Base-by-base conservation (phyloP, 2,888 invertebrate species). In the Limnephilus lunatus region DNA sequence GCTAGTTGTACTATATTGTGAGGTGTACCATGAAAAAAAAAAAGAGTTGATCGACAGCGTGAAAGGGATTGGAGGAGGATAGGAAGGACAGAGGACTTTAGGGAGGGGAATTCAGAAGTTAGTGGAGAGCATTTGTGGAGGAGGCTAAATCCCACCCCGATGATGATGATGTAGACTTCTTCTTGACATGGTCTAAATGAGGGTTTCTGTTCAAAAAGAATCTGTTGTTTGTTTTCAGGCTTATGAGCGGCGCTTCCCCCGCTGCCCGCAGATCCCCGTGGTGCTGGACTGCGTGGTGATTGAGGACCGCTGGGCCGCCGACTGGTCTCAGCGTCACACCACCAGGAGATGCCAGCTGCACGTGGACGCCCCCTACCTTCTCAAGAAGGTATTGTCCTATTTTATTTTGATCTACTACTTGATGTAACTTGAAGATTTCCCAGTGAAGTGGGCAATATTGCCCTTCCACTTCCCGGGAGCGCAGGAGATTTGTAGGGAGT, bases 201-300 rank as follows among this genome's bases (percentile, higher is more conserved):
- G 53, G 19, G 15, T 53, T 53, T 53, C 53, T 11, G 31, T n/a
- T 81, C 30, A 81, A 15, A 32, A 32, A 32, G n/a, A n/a, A 39
- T 82, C 14, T 82, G 35, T 90, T 48, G 25, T 68, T 25, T 82
- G 32, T 31, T 81, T 11, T 83, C 95, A 99, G 99, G 99, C 99
- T 9, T 99, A 99, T 95, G 98, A 99, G 96, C 97, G 97, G 94
- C 97, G 99, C 94, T 99, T 99, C 95, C 99, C 99, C 32, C 98
- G 97, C 92, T 99, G 99, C 95, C 98, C 98, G 44, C 98, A 99
- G 96, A 99, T 99, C 95, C 99, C 99, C 68, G 98, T 99, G 93
- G 99, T 99, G 94, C 96, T 99, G 81, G 98, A 98, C 90, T 98
- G 99, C 95, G 97, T 97, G 94, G 97, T 98, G 93, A 96, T 97